Conservation (phyloP, 2,888 invertebrate species). For the Amphipyra tragopoginis region DNA sequence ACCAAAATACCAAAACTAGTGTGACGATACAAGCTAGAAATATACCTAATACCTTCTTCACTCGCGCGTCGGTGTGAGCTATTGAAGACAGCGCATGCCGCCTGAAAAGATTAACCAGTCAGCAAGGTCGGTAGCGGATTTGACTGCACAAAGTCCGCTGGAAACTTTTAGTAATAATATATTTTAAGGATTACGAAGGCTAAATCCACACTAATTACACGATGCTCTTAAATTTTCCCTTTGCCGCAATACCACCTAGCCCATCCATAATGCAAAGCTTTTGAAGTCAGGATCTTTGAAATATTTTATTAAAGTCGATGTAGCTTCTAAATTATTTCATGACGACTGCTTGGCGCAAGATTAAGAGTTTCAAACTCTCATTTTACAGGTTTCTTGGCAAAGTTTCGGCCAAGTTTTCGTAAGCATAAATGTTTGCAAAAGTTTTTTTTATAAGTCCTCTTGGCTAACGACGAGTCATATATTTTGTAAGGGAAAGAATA, state of each 20-base stretch:
- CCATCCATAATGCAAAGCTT: constrained; percentile 12
- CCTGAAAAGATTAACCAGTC: too few relatives aligned
- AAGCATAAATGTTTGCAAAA: constrained; percentile 24
- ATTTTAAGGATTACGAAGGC: too few relatives aligned
- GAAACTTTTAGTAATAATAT: too few relatives aligned
- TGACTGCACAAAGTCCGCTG: too few relatives aligned
- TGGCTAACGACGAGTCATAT: constrained; percentile 14
- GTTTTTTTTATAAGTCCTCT: constrained; percentile 41
- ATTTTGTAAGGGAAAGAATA: constrained; percentile 12
- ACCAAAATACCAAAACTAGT: too few relatives aligned
- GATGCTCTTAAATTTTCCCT: neutral
- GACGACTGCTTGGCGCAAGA: constrained; percentile 34
- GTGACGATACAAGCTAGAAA: too few relatives aligned
- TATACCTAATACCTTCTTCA: too few relatives aligned
- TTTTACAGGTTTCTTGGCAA: constrained; percentile 49
- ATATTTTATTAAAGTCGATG: constrained; percentile 16
- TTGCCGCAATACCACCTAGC: too few relatives aligned
- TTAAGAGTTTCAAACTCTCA: constrained; percentile 48
- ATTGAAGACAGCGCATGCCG: too few relatives aligned
- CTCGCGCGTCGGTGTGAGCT: too few relatives aligned
- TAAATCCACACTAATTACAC: neutral
- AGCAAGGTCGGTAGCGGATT: too few relatives aligned
- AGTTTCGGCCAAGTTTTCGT: constrained; percentile 40
- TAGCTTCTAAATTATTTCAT: constrained; percentile 26
- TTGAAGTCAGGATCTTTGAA: constrained; percentile 17